phyloP scores from a whole-genome alignment of 2,888 invertebrate species.

The Epirrita christyi region DNA sequence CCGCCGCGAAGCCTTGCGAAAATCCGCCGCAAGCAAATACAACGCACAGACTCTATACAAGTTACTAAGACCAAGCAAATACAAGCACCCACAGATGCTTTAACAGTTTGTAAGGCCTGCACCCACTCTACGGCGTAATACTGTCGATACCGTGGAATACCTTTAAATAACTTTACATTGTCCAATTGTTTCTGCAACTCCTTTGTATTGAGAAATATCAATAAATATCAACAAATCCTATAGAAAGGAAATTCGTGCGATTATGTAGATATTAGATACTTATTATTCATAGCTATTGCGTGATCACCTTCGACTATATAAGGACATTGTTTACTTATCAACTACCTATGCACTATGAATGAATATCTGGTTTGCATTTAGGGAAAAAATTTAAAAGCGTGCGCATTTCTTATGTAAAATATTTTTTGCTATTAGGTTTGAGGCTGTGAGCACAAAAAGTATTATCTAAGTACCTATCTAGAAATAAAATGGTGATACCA shows the following conservation, averaged over 20 bases:
- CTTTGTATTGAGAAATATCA: slow-evolving; percentile 10
- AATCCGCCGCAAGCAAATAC: slow-evolving; percentile 54
- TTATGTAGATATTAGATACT: not conserved
- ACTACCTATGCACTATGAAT: slow-evolving; percentile 1
- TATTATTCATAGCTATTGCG: slow-evolving; percentile 19
- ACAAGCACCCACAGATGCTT: slow-evolving; percentile 6
- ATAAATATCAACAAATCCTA: not conserved
- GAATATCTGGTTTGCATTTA: not conserved
- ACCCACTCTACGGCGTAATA: slow-evolving; percentile 18
- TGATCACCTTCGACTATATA: slow-evolving; percentile 14
- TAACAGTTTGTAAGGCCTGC: slow-evolving; percentile 20
- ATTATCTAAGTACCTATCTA: not conserved
- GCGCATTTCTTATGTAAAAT: too few relatives aligned
- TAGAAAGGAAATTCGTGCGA: slow-evolving; percentile 8
- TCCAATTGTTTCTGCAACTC: slow-evolving; percentile 24
- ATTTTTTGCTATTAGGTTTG: not conserved
- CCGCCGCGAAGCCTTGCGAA: slow-evolving; percentile 80
- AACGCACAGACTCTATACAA: slow-evolving; percentile 26
- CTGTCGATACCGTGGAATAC: slow-evolving; percentile 22
- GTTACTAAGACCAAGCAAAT: slow-evolving; percentile 1
- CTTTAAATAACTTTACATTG: slow-evolving; percentile 18
- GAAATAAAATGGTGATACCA: not conserved
- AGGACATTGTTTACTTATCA: slow-evolving; percentile 6
- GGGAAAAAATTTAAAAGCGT: not conserved
- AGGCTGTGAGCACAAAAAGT: not conserved